These are phyloP conservation scores for Azemiops feae DNA, from an alignment of 2,113 vertebrate genomes.

Conservation along the genomic window DNA sequence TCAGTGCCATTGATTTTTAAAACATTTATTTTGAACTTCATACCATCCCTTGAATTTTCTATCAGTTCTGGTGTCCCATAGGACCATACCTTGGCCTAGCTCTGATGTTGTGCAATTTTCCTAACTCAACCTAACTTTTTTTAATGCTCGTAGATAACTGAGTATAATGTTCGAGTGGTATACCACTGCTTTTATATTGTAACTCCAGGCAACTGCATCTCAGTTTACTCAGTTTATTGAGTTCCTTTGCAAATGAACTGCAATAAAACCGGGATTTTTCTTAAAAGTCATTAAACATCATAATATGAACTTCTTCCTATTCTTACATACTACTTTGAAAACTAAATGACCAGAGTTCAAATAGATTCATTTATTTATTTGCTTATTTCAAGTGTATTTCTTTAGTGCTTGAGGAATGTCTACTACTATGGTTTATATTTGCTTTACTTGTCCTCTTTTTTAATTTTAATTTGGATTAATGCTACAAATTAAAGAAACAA, in stretches of 20 bases:
- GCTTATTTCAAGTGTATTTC: background rate
- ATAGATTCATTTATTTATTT: background rate
- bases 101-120: background rate
- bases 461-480: background rate
- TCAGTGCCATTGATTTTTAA: background rate
- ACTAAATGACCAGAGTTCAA: slow-evolving; percentile 1
- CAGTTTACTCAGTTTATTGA: slow-evolving; percentile 28
- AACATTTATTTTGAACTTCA: background rate
- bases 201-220: background rate
- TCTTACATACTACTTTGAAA: background rate
- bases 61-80: background rate
- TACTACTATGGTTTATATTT: background rate
- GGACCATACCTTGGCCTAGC: background rate
- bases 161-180: background rate
- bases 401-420: background rate
- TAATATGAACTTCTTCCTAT: background rate
- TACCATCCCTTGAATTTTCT: background rate
- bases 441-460: background rate
- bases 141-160: background rate
- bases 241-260: slow-evolving; percentile 24
- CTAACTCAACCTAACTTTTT: background rate
- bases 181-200: background rate
- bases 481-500: background rate
- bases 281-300: slow-evolving; percentile 21
- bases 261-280: slow-evolving; percentile 20